Percentiles rank a stretch among this genome's conserved stretches.
Evolutionary conservation across 2,888 invertebrate genomes (phyloP).

Genomic region (Xylota segnis): DNA sequence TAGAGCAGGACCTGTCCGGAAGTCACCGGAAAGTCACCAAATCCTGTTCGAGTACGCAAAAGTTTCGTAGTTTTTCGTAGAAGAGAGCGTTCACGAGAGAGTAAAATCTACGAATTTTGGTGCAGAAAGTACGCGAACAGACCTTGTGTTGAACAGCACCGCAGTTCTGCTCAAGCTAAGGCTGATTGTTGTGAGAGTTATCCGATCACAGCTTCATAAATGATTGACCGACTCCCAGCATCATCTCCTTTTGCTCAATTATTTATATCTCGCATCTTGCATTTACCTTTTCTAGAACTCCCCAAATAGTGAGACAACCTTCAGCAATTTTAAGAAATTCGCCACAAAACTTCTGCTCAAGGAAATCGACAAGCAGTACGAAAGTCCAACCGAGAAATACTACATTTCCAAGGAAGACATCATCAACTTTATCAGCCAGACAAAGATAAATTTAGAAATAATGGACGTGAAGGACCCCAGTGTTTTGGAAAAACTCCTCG

Average conservation of each 20-base stretch:
- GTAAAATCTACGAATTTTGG: no score
- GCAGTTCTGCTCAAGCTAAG: no score
- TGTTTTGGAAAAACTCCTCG: constrained; percentile 64
- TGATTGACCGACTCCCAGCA: no score
- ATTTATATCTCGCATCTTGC: not conserved
- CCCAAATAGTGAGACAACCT: constrained; percentile 14
- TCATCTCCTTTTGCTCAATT: not conserved
- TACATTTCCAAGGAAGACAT: constrained; percentile 70
- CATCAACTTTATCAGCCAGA: constrained; percentile 60
- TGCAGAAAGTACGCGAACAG: no score
- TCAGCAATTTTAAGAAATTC: constrained; percentile 50
- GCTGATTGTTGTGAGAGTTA: no score
- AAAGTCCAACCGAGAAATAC: constrained; percentile 68
- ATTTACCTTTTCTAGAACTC: constrained; percentile 27
- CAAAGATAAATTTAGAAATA: constrained; percentile 63
- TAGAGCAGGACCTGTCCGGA: no score
- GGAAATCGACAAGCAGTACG: constrained; percentile 69
- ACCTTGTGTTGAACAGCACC: no score
- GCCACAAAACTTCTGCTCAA: constrained; percentile 49
- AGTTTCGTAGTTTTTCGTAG: no score
- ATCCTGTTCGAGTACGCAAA: no score
- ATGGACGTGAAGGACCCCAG: constrained; percentile 43
- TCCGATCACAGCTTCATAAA: no score
- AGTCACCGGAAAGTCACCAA: no score
- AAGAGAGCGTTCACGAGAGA: no score